phyloP scores from a whole-genome alignment of 1,140 invertebrate genomes.

The Drosophila ercepeae region DNA sequence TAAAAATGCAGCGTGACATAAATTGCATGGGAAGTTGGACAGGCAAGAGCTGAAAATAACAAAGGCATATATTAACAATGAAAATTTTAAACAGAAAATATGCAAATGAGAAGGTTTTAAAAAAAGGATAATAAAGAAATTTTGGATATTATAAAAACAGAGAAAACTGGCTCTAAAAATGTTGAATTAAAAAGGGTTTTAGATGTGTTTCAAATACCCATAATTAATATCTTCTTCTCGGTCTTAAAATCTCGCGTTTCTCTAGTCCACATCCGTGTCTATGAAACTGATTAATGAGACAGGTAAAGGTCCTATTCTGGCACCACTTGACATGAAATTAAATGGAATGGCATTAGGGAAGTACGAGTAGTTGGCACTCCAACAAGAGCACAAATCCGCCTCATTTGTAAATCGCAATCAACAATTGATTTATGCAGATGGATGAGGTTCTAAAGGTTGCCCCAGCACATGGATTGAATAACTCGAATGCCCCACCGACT shows the following conservation, averaged over 20 bases:
- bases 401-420: slow-evolving; percentile 46
- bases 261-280: slow-evolving; percentile 12
- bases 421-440: slow-evolving; percentile 60
- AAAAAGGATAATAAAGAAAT: too few relatives aligned
- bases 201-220: too few relatives aligned
- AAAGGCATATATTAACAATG: slow-evolving; percentile 9
- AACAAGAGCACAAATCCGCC: slow-evolving; percentile 27
- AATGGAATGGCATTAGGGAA: slow-evolving; percentile 37
- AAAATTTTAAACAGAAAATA: background rate
- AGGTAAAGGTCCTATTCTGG: slow-evolving; percentile 1
- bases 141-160: too few relatives aligned
- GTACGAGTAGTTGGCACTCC: background rate
- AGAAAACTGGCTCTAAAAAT: too few relatives aligned
- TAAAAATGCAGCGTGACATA: slow-evolving; percentile 40
- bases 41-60: slow-evolving; percentile 13
- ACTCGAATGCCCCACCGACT: slow-evolving; percentile 24
- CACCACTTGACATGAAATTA: slow-evolving; percentile 21
- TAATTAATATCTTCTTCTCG: too few relatives aligned
- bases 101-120: background rate
- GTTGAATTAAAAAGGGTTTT: too few relatives aligned
- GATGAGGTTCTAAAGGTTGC: slow-evolving; percentile 51
- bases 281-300: slow-evolving; percentile 25
- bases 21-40: slow-evolving; percentile 19
- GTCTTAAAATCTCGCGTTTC: too few relatives aligned
- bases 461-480: slow-evolving; percentile 40